These are phyloP conservation scores for Portunus trituberculatus DNA, from an alignment of 1,140 invertebrate species.

Conservation along the genomic window DNA sequence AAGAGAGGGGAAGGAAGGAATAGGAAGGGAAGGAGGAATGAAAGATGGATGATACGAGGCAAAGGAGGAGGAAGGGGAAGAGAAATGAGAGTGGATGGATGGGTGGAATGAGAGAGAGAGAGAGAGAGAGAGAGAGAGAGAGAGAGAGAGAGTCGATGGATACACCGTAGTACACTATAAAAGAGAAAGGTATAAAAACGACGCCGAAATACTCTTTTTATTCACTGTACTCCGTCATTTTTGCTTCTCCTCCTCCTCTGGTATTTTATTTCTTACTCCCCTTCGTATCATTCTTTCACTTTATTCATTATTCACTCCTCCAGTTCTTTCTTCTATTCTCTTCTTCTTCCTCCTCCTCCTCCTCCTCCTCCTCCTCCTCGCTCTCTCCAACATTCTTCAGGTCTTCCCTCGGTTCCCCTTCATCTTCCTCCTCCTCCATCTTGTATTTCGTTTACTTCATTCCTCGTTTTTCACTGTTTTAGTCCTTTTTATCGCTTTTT, in stretches of 20 bases:
- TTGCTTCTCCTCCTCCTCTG: not conserved
- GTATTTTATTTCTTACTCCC: not conserved
- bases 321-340: not conserved
- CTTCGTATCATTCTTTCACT: not conserved
- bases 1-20: too few species aligned
- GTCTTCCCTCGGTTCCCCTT: not conserved
- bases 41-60: too few species aligned
- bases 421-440: not conserved
- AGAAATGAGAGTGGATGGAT: too few species aligned
- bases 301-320: not conserved
- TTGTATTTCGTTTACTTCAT: not conserved
- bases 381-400: not conserved
- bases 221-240: not conserved
- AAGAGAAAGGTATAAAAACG: too few species aligned
- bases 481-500: too few species aligned
- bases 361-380: not conserved
- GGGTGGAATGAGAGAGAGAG: too few species aligned
- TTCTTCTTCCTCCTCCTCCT: not conserved
- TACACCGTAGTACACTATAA: too few species aligned
- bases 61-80: too few species aligned
- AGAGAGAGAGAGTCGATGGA: too few species aligned
- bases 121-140: too few species aligned
- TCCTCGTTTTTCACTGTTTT: not conserved
- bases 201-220: too few species aligned
- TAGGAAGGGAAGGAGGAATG: too few species aligned